Conservation (phyloP, 2,113 vertebrate species). For the Verasper variegatus region DNA sequence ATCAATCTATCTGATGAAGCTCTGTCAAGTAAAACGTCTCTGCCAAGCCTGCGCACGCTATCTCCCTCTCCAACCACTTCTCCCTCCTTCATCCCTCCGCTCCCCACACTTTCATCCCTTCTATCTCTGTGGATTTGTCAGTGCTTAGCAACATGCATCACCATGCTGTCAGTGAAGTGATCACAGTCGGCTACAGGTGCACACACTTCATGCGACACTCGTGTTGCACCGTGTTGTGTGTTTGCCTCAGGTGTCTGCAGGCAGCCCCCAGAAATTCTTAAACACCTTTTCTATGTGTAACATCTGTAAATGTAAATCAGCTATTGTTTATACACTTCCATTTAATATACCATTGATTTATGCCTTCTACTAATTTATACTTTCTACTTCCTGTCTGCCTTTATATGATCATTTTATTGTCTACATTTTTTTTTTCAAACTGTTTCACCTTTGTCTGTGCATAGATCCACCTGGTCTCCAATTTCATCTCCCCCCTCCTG, state of each 20-base stretch:
- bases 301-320: not conserved
- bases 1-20: constrained; percentile 28
- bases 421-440: too few species aligned
- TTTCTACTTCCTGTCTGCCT: too few species aligned
- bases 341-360: not conserved
- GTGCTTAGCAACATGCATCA: constrained; percentile 55
- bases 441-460: not conserved
- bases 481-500: constrained; percentile 9
- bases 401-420: too few species aligned
- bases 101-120: constrained; percentile 14
- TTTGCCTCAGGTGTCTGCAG: not conserved
- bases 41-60: not conserved
- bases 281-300: too few species aligned
- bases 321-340: not conserved
- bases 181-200: not conserved
- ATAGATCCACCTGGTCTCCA: constrained; percentile 5
- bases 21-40: constrained; percentile 33
- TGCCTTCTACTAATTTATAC: too few species aligned
- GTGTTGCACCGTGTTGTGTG: not conserved
- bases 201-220: constrained; percentile 20
- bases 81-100: constrained; percentile 9
- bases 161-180: constrained; percentile 15
- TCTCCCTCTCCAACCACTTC: not conserved
- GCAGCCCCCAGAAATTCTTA: too few species aligned
- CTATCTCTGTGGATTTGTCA: constrained; percentile 41